Evolutionary conservation across 2,797 vertebrate genomes (phyloP).

Genomic region (Silurus lanzhouensis): DNA sequence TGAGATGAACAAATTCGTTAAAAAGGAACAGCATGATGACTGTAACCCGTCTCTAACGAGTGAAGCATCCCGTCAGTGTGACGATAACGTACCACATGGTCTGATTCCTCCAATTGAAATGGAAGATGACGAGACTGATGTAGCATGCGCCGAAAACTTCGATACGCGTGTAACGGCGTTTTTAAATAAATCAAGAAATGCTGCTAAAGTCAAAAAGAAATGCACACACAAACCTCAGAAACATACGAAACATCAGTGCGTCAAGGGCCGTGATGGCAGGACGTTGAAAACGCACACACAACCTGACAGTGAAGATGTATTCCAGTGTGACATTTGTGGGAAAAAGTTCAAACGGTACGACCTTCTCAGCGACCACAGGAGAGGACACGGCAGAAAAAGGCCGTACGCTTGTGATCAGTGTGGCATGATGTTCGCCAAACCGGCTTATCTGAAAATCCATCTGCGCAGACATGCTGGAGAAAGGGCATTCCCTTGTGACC

Average conservation of each 20-base stretch:
- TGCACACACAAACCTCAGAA: neutral
- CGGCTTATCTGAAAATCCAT: slow-evolving; percentile 56
- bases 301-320: neutral
- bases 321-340: slow-evolving; percentile 51
- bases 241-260: neutral
- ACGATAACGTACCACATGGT: slow-evolving; percentile 29
- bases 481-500: slow-evolving; percentile 47
- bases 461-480: slow-evolving; percentile 56
- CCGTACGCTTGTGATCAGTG: slow-evolving; percentile 52
- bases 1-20: neutral
- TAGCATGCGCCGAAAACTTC: neutral
- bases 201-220: slow-evolving; percentile 10
- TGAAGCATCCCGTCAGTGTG: neutral
- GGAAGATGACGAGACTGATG: slow-evolving; percentile 44
- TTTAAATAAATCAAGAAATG: neutral
- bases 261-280: slow-evolving; percentile 17
- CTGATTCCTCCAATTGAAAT: slow-evolving; percentile 56
- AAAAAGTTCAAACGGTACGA: slow-evolving; percentile 47
- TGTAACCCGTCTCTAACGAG: slow-evolving; percentile 2
- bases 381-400: slow-evolving; percentile 51
- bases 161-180: neutral
- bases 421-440: slow-evolving; percentile 54
- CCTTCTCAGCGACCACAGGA: slow-evolving; percentile 50
- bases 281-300: neutral
- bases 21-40: slow-evolving; percentile 6